Evolutionary conservation across 2,113 vertebrate genomes (phyloP).

Genomic region (Ammospiza caudacuta): DNA sequence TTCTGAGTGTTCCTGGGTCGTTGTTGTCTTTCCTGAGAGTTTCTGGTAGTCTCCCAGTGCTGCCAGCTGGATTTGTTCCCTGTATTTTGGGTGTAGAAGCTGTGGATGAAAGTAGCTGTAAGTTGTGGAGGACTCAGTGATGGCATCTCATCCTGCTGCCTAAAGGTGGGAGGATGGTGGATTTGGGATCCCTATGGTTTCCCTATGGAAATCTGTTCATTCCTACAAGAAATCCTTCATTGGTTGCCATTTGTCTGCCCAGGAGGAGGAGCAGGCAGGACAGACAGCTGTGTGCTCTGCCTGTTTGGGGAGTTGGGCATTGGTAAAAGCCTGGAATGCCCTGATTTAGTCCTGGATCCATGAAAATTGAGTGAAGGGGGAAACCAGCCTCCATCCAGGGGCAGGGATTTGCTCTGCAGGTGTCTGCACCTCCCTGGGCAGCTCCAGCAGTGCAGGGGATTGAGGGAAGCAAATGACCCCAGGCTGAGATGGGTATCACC

Average conservation of each 20-base stretch:
- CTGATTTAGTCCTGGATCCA: neutral
- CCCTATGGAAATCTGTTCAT: neutral
- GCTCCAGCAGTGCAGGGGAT: neutral
- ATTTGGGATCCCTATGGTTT: neutral
- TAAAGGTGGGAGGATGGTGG: neutral
- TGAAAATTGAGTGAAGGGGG: neutral
- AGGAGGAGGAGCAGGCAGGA: neutral
- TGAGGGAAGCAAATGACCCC: neutral
- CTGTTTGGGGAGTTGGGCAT: fast-evolving
- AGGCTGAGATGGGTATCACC: neutral
- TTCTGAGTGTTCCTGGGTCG: neutral
- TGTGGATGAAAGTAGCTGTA: neutral
- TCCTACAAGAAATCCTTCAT: neutral
- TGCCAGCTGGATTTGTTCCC: neutral
- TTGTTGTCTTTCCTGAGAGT: fast-evolving
- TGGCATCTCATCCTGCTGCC: neutral
- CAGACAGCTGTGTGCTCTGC: fast-evolving
- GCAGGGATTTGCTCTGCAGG: neutral
- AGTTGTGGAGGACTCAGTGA: neutral
- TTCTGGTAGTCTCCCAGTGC: neutral
- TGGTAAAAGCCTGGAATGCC: neutral
- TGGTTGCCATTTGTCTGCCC: neutral
- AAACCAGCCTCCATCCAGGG: neutral
- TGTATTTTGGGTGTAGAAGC: neutral
- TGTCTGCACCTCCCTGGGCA: neutral